Percentiles rank a stretch among this genome's conserved stretches.
These are phyloP conservation scores for Trachops cirrhosus DNA, from an alignment of 2,797 vertebrate species.

Conservation along the genomic window DNA sequence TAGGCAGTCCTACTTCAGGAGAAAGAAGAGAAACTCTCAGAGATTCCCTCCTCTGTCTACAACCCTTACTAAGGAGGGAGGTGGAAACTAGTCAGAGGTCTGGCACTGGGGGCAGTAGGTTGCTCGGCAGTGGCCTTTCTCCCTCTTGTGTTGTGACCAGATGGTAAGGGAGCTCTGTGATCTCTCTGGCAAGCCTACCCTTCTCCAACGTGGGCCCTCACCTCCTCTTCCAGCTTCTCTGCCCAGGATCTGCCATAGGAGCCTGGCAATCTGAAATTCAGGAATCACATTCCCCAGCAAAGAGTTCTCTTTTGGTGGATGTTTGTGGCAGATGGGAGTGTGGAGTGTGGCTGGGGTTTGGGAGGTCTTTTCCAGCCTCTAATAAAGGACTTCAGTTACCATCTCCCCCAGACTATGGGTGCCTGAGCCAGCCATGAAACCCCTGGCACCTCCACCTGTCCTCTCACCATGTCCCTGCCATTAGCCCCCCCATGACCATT, in stretches of 20 bases:
- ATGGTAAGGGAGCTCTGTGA: no score
- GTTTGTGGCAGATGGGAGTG: neutral
- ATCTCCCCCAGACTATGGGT: neutral
- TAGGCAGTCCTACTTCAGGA: neutral
- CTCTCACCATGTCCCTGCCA: neutral
- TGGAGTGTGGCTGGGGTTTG: neutral
- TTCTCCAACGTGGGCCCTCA: neutral
- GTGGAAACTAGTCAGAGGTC: neutral
- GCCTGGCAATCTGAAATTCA: neutral
- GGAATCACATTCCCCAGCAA: neutral
- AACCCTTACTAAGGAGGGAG: neutral
- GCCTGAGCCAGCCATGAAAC: neutral
- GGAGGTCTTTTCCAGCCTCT: neutral
- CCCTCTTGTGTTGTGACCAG: neutral
- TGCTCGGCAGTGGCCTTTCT: neutral
- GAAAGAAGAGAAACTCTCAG: neutral
- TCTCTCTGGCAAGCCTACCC: neutral
- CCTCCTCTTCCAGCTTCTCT: neutral
- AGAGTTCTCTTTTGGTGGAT: neutral
- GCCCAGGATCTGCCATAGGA: neutral
- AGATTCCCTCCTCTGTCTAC: neutral
- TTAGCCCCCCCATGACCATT: neutral
- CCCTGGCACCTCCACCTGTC: no score
- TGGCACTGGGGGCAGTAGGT: accelerated
- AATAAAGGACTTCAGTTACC: neutral